phyloP scores from a whole-genome alignment of 2,113 vertebrate species.

The Tragulus kanchil region DNA sequence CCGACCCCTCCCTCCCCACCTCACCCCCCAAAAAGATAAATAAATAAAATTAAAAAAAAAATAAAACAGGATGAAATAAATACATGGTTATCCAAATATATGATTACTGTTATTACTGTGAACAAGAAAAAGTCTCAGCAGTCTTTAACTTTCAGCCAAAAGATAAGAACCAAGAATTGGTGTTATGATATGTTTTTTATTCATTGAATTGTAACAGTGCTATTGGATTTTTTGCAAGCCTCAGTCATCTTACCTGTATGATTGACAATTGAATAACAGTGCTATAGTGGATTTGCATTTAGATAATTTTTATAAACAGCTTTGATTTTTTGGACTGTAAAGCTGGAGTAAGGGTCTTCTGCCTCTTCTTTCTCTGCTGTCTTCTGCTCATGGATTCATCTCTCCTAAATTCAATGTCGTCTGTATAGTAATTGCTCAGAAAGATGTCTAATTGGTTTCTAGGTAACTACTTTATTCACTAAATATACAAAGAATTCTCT shows the following conservation, averaged over 20 bases:
- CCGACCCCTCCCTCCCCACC: too few relatives aligned
- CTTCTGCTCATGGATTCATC: background rate
- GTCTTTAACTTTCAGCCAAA: background rate
- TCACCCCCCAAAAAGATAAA: too few relatives aligned
- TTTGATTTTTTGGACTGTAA: background rate
- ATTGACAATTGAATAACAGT: background rate
- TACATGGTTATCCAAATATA: background rate
- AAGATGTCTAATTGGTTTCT: conserved; percentile 41
- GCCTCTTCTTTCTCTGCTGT: background rate
- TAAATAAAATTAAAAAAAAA: too few relatives aligned
- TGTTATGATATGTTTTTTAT: background rate
- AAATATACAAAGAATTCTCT: background rate
- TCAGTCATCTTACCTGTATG: background rate
- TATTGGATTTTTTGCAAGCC: too few relatives aligned
- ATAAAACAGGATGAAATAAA: too few relatives aligned
- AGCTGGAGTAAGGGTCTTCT: background rate
- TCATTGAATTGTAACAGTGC: too few relatives aligned
- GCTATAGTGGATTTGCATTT: background rate
- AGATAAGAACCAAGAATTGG: background rate
- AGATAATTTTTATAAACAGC: background rate
- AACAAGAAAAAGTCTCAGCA: background rate
- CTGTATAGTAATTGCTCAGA: conserved; percentile 27
- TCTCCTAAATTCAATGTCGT: background rate
- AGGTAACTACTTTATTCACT: background rate
- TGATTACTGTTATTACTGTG: background rate